These are phyloP conservation scores for Eptatretus atami DNA, from an alignment of 2,797 vertebrate genomes.

Conservation along the genomic window DNA sequence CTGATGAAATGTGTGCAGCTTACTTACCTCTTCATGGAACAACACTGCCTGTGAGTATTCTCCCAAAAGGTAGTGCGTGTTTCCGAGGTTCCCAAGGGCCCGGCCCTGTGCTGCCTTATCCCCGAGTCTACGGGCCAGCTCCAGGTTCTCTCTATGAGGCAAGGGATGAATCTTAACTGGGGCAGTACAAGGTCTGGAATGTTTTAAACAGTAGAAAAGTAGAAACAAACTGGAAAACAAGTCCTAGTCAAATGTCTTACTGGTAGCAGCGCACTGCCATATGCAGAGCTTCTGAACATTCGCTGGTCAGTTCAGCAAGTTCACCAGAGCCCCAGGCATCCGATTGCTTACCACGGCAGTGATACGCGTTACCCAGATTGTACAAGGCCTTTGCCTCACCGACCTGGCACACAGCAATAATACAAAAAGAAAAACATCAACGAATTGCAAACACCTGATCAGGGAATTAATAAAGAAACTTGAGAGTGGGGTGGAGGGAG, in stretches of 20 bases:
- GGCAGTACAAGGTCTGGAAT: not conserved
- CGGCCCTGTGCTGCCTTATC: conserved; percentile 71
- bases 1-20: not conserved
- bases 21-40: conserved; percentile 74
- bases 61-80: conserved; percentile 72
- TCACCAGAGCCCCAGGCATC: conserved; percentile 44
- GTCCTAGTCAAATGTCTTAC: conserved; percentile 19
- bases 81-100: conserved; percentile 72
- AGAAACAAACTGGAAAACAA: no score
- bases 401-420: conserved; percentile 18
- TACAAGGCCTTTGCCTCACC: conserved; percentile 75
- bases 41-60: conserved; percentile 60
- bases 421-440: not conserved
- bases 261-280: conserved; percentile 65
- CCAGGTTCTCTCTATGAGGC: conserved; percentile 51
- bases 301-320: conserved; percentile 34
- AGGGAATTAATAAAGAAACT: not conserved
- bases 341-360: conserved; percentile 74
- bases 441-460: no score
- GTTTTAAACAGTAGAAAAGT: no score
- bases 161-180: not conserved
- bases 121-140: conserved; percentile 62
- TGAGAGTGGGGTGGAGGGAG: no score
- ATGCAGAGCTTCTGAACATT: conserved; percentile 44
- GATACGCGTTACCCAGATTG: conserved; percentile 76